Percentiles rank a stretch among this genome's conserved stretches.
Evolutionary conservation across 2,888 invertebrate species (phyloP).

Genomic region (Oasisia sp.): DNA sequence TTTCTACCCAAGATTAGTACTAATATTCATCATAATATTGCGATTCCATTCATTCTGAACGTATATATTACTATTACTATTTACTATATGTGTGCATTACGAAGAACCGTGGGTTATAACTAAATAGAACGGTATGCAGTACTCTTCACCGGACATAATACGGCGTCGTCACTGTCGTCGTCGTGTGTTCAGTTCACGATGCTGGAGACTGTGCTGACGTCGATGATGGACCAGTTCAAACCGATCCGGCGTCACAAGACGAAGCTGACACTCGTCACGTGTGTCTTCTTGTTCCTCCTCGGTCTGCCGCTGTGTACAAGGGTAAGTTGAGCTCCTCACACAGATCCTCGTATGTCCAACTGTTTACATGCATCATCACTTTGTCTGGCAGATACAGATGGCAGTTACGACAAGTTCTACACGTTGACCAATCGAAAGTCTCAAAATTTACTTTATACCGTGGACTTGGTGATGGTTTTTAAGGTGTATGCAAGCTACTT

Average conservation of each 20-base stretch:
- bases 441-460: too few relatives aligned
- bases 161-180: neutral
- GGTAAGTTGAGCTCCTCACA: slow-evolving; percentile 44
- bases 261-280: slow-evolving; percentile 51
- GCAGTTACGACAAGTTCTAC: too few relatives aligned
- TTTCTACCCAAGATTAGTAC: too few relatives aligned
- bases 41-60: neutral
- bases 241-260: slow-evolving; percentile 64
- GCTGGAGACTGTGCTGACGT: slow-evolving; percentile 64
- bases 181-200: slow-evolving; percentile 59
- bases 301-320: slow-evolving; percentile 60
- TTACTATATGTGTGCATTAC: neutral
- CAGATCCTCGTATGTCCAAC: too few relatives aligned
- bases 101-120: neutral
- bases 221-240: slow-evolving; percentile 60
- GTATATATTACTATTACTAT: neutral
- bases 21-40: too few relatives aligned
- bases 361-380: too few relatives aligned
- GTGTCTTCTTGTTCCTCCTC: slow-evolving; percentile 56
- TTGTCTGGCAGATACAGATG: too few relatives aligned
- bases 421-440: too few relatives aligned
- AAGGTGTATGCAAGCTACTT: too few relatives aligned
- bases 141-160: neutral
- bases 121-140: neutral
- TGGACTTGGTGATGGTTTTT: too few relatives aligned